phyloP scores from a whole-genome alignment of 2,797 vertebrate genomes.

The Cynodonichthys magdalenae region DNA sequence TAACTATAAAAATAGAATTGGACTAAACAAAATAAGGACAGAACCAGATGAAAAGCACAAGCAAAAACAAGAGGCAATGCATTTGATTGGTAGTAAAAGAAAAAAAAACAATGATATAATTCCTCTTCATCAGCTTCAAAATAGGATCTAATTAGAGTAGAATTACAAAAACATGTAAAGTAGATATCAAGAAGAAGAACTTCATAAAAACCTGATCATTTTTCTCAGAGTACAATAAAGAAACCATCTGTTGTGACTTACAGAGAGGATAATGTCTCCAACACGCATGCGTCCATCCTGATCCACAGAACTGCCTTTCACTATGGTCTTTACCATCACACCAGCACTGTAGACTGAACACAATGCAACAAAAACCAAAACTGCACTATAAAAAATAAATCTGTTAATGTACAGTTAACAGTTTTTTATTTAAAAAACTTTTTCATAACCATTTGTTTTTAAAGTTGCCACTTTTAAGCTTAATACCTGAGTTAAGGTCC shows the following conservation, averaged over 20 bases:
- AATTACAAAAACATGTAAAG: not conserved
- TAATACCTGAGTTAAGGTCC: slow-evolving; percentile 88
- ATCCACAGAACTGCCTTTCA: slow-evolving; percentile 90
- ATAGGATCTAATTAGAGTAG: not conserved
- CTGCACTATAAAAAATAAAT: not conserved
- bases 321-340: slow-evolving; percentile 92
- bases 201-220: not conserved
- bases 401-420: no score
- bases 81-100: not conserved
- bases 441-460: not conserved
- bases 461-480: not conserved
- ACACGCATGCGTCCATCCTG: slow-evolving; percentile 90
- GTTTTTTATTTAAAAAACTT: not conserved
- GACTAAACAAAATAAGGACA: no score
- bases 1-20: no score
- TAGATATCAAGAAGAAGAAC: not conserved
- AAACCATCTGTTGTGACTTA: slow-evolving; percentile 75
- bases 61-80: no score
- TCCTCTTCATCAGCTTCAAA: not conserved
- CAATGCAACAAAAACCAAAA: not conserved
- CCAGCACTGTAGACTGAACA: slow-evolving; percentile 84
- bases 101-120: not conserved
- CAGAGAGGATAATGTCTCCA: slow-evolving; percentile 92
- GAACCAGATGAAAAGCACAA: no score
- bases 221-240: slow-evolving; percentile 20